Evolutionary conservation across 2,888 invertebrate species (phyloP).

Genomic region (Imbricaverruca yamaguchii): DNA sequence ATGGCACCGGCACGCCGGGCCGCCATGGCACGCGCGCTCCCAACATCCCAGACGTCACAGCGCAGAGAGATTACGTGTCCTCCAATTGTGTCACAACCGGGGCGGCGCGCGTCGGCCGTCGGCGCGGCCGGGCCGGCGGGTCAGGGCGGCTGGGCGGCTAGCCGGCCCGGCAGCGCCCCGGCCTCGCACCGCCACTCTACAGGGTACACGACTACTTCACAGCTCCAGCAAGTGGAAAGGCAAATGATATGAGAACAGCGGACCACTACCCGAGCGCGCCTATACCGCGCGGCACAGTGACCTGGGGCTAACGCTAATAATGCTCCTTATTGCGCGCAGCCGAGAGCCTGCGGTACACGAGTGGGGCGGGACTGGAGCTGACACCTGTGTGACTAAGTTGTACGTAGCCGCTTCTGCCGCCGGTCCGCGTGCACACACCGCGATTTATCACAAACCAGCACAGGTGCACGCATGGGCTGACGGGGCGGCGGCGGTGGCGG

Average conservation of each 20-base stretch:
- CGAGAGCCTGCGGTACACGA: background rate
- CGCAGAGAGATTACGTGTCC: slow-evolving; percentile 12
- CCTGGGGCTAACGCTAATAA: slow-evolving; percentile 1
- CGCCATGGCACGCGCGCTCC: background rate
- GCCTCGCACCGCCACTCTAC: background rate
- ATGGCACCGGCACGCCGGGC: background rate
- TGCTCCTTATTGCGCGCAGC: slow-evolving; percentile 20
- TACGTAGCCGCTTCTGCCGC: no score
- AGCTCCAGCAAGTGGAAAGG: slow-evolving; percentile 18
- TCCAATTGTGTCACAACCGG: background rate
- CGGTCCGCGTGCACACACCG: background rate
- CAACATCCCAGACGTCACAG: slow-evolving; percentile 1
- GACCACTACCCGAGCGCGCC: background rate
- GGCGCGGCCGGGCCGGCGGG: background rate
- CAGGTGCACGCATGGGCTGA: background rate
- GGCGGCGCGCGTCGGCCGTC: background rate
- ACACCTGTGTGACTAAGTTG: no score
- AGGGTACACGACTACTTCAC: background rate
- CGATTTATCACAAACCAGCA: slow-evolving; percentile 17
- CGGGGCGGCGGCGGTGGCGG: background rate
- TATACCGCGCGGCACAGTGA: background rate
- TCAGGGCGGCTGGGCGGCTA: no score
- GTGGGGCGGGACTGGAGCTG: background rate
- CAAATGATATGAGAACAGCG: slow-evolving; percentile 19
- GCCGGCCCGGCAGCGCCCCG: no score